Evolutionary conservation across 2,888 invertebrate species (phyloP).

Genomic region (Rhyacophila evoluta): DNA sequence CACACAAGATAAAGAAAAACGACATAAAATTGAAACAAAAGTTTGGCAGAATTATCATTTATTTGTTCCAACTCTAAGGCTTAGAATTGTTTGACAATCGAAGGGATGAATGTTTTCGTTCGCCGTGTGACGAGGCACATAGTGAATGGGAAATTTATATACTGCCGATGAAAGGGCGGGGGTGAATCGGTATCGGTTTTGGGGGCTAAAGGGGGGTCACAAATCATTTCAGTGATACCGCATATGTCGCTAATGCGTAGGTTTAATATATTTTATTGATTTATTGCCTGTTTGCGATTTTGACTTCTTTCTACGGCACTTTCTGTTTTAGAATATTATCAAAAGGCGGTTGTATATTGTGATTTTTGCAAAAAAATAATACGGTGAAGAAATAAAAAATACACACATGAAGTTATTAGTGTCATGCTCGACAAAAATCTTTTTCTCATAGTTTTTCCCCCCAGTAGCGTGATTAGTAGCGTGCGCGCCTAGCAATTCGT

Average conservation of each 20-base stretch:
- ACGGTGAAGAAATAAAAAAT: too few relatives aligned
- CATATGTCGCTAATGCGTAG: slow-evolving; percentile 6
- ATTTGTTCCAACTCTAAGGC: not conserved
- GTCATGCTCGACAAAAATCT: too few relatives aligned
- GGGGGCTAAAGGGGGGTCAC: slow-evolving; percentile 28
- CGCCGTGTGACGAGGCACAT: slow-evolving; percentile 23
- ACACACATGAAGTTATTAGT: too few relatives aligned
- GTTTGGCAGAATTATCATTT: not conserved
- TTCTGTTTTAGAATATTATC: too few relatives aligned
- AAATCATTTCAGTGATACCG: slow-evolving; percentile 35
- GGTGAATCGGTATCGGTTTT: slow-evolving; percentile 17
- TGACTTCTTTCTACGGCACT: not conserved
- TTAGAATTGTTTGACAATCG: not conserved
- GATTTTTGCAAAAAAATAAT: too few relatives aligned
- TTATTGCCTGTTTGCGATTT: not conserved
- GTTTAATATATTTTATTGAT: slow-evolving; percentile 20
- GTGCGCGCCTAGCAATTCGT: too few relatives aligned
- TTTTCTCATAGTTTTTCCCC: too few relatives aligned
- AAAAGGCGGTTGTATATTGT: too few relatives aligned
- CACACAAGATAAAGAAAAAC: not conserved
- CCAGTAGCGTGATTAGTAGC: too few relatives aligned
- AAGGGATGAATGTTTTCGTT: not conserved
- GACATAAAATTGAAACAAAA: not conserved
- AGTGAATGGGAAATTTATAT: slow-evolving; percentile 42
- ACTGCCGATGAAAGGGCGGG: slow-evolving; percentile 21